A percentile compares a stretch with the other conserved stretches of the same genome.
Evolutionary conservation across 2,888 invertebrate species (phyloP).

Genomic region (Lasiommata megera): DNA sequence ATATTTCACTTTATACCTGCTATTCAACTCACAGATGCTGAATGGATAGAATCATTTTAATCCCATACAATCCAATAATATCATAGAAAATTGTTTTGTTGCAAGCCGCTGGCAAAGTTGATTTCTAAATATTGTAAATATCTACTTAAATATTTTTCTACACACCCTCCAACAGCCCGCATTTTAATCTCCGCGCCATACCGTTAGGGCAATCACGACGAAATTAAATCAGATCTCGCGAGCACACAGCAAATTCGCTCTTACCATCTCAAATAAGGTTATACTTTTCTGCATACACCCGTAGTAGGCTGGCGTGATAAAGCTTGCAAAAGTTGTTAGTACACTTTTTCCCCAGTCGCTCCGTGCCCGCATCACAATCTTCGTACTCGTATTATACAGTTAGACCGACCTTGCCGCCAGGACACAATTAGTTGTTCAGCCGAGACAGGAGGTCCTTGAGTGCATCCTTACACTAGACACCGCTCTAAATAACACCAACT

Average conservation of each 20-base stretch:
- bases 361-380: slow-evolving; percentile 66
- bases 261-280: slow-evolving; percentile 11
- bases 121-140: no score
- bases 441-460: slow-evolving; percentile 46
- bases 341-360: slow-evolving; percentile 25
- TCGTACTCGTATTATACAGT: slow-evolving; percentile 69
- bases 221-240: slow-evolving; percentile 18
- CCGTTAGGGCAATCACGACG: slow-evolving; percentile 23
- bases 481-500: slow-evolving; percentile 21
- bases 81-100: no score
- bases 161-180: slow-evolving; percentile 40
- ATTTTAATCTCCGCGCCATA: slow-evolving; percentile 25
- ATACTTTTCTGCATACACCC: slow-evolving; percentile 5
- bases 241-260: slow-evolving; percentile 9
- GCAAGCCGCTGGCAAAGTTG: no score
- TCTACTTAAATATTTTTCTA: slow-evolving; percentile 35
- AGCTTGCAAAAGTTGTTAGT: slow-evolving; percentile 12
- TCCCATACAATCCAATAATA: no score
- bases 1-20: no score
- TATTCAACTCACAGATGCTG: no score
- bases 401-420: slow-evolving; percentile 64
- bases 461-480: slow-evolving; percentile 47
- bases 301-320: not conserved
- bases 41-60: no score
- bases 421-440: slow-evolving; percentile 65